These are phyloP conservation scores for Hydroisotoma schaefferi DNA, from an alignment of 2,888 invertebrate genomes.

Conservation along the genomic window DNA sequence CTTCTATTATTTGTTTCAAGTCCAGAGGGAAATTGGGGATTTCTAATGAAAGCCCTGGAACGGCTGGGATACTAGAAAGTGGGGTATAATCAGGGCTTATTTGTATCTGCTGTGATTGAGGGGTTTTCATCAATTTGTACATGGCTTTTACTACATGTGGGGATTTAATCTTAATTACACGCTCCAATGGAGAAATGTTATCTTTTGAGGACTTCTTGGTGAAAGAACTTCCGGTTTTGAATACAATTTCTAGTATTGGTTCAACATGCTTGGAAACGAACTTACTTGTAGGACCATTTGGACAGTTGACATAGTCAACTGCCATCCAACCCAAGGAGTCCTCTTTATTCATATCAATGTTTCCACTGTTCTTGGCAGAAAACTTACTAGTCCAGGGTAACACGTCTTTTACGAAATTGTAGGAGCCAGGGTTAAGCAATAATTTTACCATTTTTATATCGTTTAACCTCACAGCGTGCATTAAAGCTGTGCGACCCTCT, in stretches of 20 bases:
- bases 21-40: slow-evolving; percentile 25
- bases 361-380: background rate
- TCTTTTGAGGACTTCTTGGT: slow-evolving; percentile 17
- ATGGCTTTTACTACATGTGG: slow-evolving; percentile 18
- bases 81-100: slow-evolving; percentile 6
- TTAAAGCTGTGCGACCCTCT: slow-evolving; percentile 40
- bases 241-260: slow-evolving; percentile 20
- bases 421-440: slow-evolving; percentile 31
- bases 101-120: slow-evolving; percentile 2
- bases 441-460: slow-evolving; percentile 44
- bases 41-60: background rate
- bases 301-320: slow-evolving; percentile 34
- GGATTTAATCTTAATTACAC: slow-evolving; percentile 18
- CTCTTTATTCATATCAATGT: slow-evolving; percentile 13
- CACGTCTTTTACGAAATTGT: slow-evolving; percentile 25
- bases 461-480: slow-evolving; percentile 45
- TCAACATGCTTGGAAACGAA: slow-evolving; percentile 25
- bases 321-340: slow-evolving; percentile 41
- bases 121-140: slow-evolving; percentile 15
- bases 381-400: slow-evolving; percentile 5
- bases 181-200: slow-evolving; percentile 18
- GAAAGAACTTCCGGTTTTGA: slow-evolving; percentile 12
- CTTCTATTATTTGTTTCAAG: slow-evolving; percentile 11
- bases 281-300: slow-evolving; percentile 12
- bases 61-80: background rate